Evolutionary conservation across 1,140 invertebrate species (phyloP), one percentile per base, ranked within the genome.

Genomic region (Apis florea): DNA sequence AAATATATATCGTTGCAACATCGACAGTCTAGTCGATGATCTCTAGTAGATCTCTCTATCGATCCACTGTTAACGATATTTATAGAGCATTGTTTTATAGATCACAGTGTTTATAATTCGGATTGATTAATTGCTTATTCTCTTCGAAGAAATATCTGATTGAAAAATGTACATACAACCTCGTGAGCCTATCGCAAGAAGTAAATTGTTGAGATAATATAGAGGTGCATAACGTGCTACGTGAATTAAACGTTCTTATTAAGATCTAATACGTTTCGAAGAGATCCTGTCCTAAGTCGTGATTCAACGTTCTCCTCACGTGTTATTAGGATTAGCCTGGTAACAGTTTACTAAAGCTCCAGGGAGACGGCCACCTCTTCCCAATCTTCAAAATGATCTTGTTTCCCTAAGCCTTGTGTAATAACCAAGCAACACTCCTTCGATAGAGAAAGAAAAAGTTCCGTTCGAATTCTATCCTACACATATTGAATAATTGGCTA

Each of bases 311-410:
- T 51, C 21, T n/a, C n/a, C n/a, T n/a, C n/a, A n/a, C 47, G 11
- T 63, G 61, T 63, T 63, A 76, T 47, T 67, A 26, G 51, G 66
- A 82, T 82, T 68, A 77, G 11, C 31, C 26, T 78, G 54, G 63
- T 63, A 63, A 68, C 66, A 77, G 40, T 77, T 77, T 13, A n/a
- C 24, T 70, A 77, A 40, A 82, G 66, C 80, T 47, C 21, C 58
- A 12, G 4, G 13, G 13, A 26, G 31, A 10, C 59, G 26, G n/a
- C 31, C 31, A 40, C 31, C 31, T 49, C 19, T 51, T 69, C 58
- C 2, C 77, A 49, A 72, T 79, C 31, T 40, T 40, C 56, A 56
- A n/a, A 54, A 47, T 21, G 59, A 81, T 59, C 53, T n/a, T 10
- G 47, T 68, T 54, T 59, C 72, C n/a, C 59, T 64, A 74, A 81